phyloP scores from a whole-genome alignment of 2,888 invertebrate genomes.

The Lithophane semibrunnea region DNA sequence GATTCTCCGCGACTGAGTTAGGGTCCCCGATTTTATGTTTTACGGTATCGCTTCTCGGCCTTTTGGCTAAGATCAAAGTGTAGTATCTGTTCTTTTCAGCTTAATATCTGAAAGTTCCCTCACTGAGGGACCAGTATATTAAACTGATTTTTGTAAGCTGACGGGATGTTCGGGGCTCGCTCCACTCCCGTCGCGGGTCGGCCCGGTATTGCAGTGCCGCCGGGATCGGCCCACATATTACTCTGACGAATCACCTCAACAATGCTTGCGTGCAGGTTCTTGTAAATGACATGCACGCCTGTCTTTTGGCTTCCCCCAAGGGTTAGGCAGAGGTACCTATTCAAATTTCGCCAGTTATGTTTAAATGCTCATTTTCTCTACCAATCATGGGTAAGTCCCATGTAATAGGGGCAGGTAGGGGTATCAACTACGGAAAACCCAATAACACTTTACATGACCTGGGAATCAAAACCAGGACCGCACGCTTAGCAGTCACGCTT shows the following conservation, averaged over 20 bases:
- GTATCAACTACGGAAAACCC: not conserved
- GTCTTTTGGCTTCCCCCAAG: no score
- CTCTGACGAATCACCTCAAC: not conserved
- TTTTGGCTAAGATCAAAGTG: constrained; percentile 39
- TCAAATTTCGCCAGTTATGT: no score
- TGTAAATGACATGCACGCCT: no score
- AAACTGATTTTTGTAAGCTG: constrained; percentile 39
- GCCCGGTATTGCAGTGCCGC: constrained; percentile 11
- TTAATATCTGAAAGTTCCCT: constrained; percentile 30
- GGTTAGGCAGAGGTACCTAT: no score
- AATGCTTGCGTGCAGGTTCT: no score
- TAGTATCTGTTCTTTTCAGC: constrained; percentile 43
- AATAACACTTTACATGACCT: not conserved
- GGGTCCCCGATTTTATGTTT: not conserved
- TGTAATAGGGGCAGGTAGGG: no score
- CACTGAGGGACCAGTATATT: constrained; percentile 43
- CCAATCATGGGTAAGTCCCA: no score
- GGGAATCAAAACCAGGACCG: not conserved
- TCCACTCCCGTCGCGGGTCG: constrained; percentile 39
- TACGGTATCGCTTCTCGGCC: constrained; percentile 27
- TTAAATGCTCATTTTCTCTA: no score
- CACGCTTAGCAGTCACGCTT: not conserved
- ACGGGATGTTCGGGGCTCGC: constrained; percentile 42
- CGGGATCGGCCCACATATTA: no score
- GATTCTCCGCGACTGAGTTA: not conserved